Percentiles rank a stretch among this genome's conserved stretches.
Evolutionary conservation across 2,888 invertebrate species (phyloP).

Genomic region (Psylliodes chrysocephalus): DNA sequence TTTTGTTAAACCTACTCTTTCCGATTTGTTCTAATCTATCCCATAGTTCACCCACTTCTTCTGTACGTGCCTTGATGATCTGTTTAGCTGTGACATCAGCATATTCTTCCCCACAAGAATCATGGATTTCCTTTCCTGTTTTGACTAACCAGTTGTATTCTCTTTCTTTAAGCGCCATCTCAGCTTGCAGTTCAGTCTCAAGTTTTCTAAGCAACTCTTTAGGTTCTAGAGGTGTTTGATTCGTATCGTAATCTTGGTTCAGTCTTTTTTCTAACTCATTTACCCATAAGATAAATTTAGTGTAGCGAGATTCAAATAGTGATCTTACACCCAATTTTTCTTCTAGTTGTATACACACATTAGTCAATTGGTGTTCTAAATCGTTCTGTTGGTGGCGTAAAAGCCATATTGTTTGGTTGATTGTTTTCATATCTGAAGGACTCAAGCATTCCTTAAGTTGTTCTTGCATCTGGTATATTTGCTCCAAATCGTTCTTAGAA

Average conservation of each 20-base stretch:
- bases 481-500: constrained; percentile 74
- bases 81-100: constrained; percentile 70
- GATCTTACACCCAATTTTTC: constrained; percentile 78
- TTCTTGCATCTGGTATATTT: constrained; percentile 79
- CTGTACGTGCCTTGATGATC: constrained; percentile 68
- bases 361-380: constrained; percentile 80
- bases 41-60: constrained; percentile 77
- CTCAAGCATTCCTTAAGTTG: constrained; percentile 86
- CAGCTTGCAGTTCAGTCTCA: constrained; percentile 79
- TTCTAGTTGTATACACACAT: constrained; percentile 76
- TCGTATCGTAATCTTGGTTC: constrained; percentile 65
- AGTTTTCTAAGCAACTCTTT: constrained; percentile 78
- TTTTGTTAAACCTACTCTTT: constrained; percentile 75
- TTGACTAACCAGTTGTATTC: constrained; percentile 82
- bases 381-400: constrained; percentile 84
- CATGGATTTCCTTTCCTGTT: constrained; percentile 74
- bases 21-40: constrained; percentile 76
- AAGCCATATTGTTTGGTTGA: constrained; percentile 82
- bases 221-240: constrained; percentile 70
- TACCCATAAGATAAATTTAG: constrained; percentile 77
- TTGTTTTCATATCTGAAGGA: constrained; percentile 83
- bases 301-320: constrained; percentile 75
- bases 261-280: constrained; percentile 74
- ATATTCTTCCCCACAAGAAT: constrained; percentile 73
- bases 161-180: constrained; percentile 78